Base-by-base conservation (phyloP, 35 echinoderm and acorn worm species). In the Heliocidaris erythrogramma region DNA sequence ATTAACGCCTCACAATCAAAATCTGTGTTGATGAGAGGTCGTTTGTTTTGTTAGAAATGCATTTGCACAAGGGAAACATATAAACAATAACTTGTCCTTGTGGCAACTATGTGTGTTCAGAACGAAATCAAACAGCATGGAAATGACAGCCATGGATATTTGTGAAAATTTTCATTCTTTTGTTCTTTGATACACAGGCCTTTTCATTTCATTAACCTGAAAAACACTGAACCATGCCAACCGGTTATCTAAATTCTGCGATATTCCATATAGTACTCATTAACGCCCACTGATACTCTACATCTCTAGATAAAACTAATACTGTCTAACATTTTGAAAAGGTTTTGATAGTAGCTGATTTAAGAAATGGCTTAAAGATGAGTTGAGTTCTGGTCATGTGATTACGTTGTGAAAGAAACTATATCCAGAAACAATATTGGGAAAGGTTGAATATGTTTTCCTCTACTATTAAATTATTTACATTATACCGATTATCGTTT, bases 31-130 rank as follows among this genome's bases (percentile, higher is more conserved):
- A 78, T 78, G 21, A 78, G 27, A 78, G 27, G 4, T 24, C 65
- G 8, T 78, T 78, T 78, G 27, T 78, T 78, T 78, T 18, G 65
- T 21, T 78, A 78, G 27, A 78, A 78, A 27, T 24, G 27, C 27
- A 78, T 78, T 78, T 78, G 17, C 8, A 27, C 65, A 78, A 78
- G 27, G n/a, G 65, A 78, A 78, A 18, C 27, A 78, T n/a, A 78
- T n/a, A 78, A 78, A 78, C 65, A 78, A 78, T 78, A 78, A 78
- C 65, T 78, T 78, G 65, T 78, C 65, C 65, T 78, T 78, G 65
- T 29, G 27, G 27, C 65, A 78, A 78, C 65, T 78, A 7, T 18
- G 65, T 78, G 21, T 78, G 35, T 78, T 24, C 27, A 78, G 27
- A 78, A 21, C 27, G 21, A 78, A 78, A 78, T 17, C 65, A 78